phyloP scores from a whole-genome alignment of 2,888 invertebrate genomes.

The Alentia gelatinosa region DNA sequence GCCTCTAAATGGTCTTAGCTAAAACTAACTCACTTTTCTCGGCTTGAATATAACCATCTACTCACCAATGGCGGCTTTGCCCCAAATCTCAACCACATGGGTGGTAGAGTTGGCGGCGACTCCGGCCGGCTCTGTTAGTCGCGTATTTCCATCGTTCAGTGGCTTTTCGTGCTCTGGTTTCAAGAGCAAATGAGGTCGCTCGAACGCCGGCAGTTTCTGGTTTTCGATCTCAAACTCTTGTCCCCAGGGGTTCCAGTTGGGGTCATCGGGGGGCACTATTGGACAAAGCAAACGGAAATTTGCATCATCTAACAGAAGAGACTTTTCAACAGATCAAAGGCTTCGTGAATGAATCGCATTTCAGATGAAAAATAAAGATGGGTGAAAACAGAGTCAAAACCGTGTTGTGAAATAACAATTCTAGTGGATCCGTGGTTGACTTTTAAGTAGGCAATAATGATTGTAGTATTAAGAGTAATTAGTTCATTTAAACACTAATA shows the following conservation, averaged over 20 bases:
- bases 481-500: too few species aligned
- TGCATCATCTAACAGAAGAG: background rate
- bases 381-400: too few species aligned
- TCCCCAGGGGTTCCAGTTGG: conserved; percentile 77
- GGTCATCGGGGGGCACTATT: conserved; percentile 66
- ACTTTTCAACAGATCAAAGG: too few species aligned
- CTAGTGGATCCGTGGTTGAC: too few species aligned
- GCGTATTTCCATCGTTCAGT: background rate
- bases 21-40: too few species aligned
- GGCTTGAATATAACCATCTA: too few species aligned
- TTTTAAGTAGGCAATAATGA: too few species aligned
- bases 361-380: too few species aligned
- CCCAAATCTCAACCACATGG: conserved; percentile 63
- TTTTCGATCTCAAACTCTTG: conserved; percentile 70
- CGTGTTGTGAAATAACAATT: too few species aligned
- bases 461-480: too few species aligned
- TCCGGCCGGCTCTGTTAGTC: background rate
- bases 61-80: conserved; percentile 66
- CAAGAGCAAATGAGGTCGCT: background rate
- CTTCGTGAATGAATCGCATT: too few species aligned
- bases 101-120: background rate
- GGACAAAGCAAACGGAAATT: background rate
- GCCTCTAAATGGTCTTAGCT: too few species aligned
- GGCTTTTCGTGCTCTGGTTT: background rate
- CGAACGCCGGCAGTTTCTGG: conserved; percentile 27